phyloP scores from a whole-genome alignment of 2,888 invertebrate genomes.

The Drosophila robusta region DNA sequence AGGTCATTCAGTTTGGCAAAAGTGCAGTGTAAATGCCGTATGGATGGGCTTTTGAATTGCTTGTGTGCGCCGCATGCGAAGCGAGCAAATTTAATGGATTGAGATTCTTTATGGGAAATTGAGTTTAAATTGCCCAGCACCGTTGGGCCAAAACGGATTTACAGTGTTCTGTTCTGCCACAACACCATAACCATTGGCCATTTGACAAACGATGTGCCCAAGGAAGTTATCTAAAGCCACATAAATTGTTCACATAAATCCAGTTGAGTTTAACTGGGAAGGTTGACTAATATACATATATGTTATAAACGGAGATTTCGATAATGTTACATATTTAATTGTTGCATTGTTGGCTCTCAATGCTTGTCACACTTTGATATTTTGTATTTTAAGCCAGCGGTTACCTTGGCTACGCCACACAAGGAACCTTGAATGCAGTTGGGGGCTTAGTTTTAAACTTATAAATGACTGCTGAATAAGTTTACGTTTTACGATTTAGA shows the following conservation, averaged over 20 bases:
- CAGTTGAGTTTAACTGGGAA: neutral
- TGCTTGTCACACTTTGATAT: neutral
- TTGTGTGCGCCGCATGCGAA: constrained; percentile 29
- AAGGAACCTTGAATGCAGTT: neutral
- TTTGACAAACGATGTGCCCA: constrained; percentile 25
- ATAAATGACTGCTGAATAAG: neutral
- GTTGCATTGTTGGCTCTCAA: no score
- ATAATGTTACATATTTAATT: constrained; percentile 7
- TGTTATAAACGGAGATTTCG: neutral
- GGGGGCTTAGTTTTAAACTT: neutral
- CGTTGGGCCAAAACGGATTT: constrained; percentile 18
- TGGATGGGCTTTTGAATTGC: constrained; percentile 36
- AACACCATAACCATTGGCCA: neutral
- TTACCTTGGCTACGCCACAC: neutral
- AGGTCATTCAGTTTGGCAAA: constrained; percentile 37
- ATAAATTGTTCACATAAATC: constrained; percentile 27
- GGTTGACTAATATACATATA: constrained; percentile 1
- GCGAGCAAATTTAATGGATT: constrained; percentile 61
- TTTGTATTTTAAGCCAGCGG: neutral
- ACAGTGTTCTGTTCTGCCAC: constrained; percentile 4
- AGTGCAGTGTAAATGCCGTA: constrained; percentile 47
- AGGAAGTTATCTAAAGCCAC: constrained; percentile 16
- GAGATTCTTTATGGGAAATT: constrained; percentile 63
- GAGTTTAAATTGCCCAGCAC: constrained; percentile 58
- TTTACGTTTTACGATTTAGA: no score